These are phyloP conservation scores for Apis laboriosa DNA, from an alignment of 1,140 invertebrate species.

Conservation along the genomic window DNA sequence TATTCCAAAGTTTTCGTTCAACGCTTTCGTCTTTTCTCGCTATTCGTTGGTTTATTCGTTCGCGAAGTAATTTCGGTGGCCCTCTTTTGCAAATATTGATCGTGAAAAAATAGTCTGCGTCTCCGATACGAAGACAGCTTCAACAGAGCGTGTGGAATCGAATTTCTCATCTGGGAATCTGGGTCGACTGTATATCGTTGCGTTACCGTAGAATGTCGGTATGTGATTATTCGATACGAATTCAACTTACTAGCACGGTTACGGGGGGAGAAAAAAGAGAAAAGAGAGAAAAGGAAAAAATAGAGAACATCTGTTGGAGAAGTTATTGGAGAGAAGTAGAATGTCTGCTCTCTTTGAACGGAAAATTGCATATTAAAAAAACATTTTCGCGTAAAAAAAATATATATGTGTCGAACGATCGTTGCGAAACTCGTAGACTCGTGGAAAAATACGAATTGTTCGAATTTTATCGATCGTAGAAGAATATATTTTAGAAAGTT, in stretches of 20 bases:
- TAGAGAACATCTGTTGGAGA: neutral
- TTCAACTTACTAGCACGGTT: neutral
- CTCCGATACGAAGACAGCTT: slow-evolving; percentile 22
- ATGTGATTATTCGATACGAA: slow-evolving; percentile 35
- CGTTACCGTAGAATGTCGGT: neutral
- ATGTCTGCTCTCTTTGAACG: slow-evolving; percentile 9
- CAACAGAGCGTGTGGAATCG: neutral
- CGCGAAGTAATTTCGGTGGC: slow-evolving; percentile 26
- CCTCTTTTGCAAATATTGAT: slow-evolving; percentile 46
- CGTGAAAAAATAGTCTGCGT: slow-evolving; percentile 33
- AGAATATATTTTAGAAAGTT: neutral
- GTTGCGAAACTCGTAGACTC: neutral
- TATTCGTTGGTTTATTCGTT: neutral
- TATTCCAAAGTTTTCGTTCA: neutral
- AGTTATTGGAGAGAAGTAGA: slow-evolving; percentile 2
- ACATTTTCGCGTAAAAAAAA: neutral
- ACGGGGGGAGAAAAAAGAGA: neutral
- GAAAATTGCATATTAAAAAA: slow-evolving; percentile 17
- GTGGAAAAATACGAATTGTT: too few species aligned
- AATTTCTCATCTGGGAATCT: slow-evolving; percentile 36
- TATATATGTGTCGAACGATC: neutral
- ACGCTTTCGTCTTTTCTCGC: neutral
- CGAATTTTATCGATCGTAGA: neutral
- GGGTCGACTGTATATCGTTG: slow-evolving; percentile 1
- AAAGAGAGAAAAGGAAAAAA: neutral